Evolutionary conservation across 2,113 vertebrate genomes (phyloP), one percentile per base, ranked within the genome.

Genomic region (Gymnogyps californianus): DNA sequence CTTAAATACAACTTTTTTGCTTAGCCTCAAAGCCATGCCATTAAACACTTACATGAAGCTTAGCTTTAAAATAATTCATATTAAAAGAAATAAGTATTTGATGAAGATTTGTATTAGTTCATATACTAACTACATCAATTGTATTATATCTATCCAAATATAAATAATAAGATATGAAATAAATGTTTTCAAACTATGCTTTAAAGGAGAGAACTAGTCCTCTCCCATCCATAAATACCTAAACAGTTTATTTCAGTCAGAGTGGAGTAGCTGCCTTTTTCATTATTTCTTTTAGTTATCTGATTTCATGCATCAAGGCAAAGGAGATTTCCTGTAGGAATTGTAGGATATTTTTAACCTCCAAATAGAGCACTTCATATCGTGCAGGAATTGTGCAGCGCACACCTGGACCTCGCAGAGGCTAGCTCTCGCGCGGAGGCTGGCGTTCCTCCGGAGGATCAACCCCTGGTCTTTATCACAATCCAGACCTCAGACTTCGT

Each of bases 321-420:
- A 79, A 74, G 47, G 47, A 67, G 65, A 79, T 83, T 79, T 92
- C 86, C 92, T 61, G 36, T 6, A 75, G 81, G 66, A 59, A 70
- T 17, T 59, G 11, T 4, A 46, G 77, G 51, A 26, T 87, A 61
- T 95, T 87, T 90, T 83, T 79, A 87, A n/a, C n/a, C 21, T 74
- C 77, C 51, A 74, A 82, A 58, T 4, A 28, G 47, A 85, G 80
- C 69, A 26, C 54, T 36, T 62, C 4, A 1, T 11, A 13, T 14
- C 19, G 0, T 5, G 38, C 36, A 16, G 25, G 47, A 38, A 42
- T 17, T 1, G 1, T 3, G 7, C 26, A 12, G 29, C 15, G 2
- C 29, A 38, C 77, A 49, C 64, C 77, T 13, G n/a, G 70, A 55
- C 76, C 86, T 61, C 2, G 2, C 42, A 38, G 62, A 36, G 16